Base-by-base conservation (phyloP, 2,888 invertebrate species). In the Hemistola chrysoprasaria region DNA sequence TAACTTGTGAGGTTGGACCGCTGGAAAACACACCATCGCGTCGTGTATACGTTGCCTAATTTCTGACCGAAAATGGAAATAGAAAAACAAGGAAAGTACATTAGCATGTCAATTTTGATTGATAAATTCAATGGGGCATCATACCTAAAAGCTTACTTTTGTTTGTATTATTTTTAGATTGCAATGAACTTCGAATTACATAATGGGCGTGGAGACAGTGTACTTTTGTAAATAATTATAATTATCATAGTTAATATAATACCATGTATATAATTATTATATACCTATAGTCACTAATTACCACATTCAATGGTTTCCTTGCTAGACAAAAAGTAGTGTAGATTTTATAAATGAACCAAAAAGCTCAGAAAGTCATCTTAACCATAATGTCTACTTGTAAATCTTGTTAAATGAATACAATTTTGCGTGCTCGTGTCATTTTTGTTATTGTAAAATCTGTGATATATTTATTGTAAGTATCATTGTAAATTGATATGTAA, bases 391-490 rank as follows among this genome's bases (percentile, higher is more conserved):
- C 22, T 8, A 22, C 20, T 10, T 43, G 34, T 38, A 43, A 36
- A 37, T 31, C 39, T 23, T 32, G 24, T 6, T 11, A 30, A 22
- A 23, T 24, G 4, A 27, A 27, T 31, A 25, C 6, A 34, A 24
- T 30, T 32, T 30, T 34, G 5, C 49, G 56, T 71, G 59, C 66
- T 61, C 68, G 69, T 73, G 66, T 75, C 64, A 41, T 49, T 70
- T 78, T 68, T 54, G 60, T 74, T 84, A 78, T 81, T 86, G 84
- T 88, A 85, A 78, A 81, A 83, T 87, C 88, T 88, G 88, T 88
- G 88, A 88, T 88, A 88, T 87, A 88, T 87, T 85, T 88, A 87
- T 83, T 81, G 74, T 87, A 87, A 88, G 85, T 76, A 74, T 62
- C 53, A 47, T 70, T 86, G 82, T 84, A 85, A 71, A 83, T 79